phyloP scores from a whole-genome alignment of 2,888 invertebrate genomes.

The Drosophila phalerata region DNA sequence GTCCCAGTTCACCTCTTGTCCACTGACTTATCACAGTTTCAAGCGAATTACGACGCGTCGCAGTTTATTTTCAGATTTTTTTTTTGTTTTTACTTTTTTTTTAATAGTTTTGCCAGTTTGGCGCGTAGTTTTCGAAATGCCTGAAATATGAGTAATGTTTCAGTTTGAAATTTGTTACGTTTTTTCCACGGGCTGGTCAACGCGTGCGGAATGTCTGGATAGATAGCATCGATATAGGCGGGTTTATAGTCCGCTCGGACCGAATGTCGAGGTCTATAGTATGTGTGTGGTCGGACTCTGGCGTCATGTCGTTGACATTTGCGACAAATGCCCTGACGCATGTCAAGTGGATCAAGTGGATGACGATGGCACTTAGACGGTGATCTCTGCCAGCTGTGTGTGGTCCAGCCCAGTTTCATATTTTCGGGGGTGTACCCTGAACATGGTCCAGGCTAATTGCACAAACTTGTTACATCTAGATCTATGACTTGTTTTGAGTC shows the following conservation, averaged over 20 bases:
- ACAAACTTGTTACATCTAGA: constrained; percentile 60
- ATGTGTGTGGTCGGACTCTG: constrained; percentile 69
- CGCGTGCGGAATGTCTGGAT: constrained; percentile 55
- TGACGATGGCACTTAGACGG: constrained; percentile 41
- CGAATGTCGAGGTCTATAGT: not conserved
- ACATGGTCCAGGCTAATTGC: constrained; percentile 67
- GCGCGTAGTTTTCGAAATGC: constrained; percentile 67
- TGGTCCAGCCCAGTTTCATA: constrained; percentile 48
- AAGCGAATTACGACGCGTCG: constrained; percentile 76
- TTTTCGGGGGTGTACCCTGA: constrained; percentile 67
- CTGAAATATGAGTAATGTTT: constrained; percentile 76
- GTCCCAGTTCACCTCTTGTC: constrained; percentile 33
- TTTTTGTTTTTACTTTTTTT: constrained; percentile 19
- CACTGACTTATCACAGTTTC: constrained; percentile 79
- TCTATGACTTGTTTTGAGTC: constrained; percentile 35
- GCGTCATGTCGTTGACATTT: constrained; percentile 81
- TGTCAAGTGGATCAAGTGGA: constrained; percentile 64
- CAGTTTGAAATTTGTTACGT: constrained; percentile 20
- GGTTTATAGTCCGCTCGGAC: constrained; percentile 64
- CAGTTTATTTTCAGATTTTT: constrained; percentile 38
- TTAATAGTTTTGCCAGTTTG: constrained; percentile 77
- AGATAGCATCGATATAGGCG: constrained; percentile 73
- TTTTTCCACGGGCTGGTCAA: too few species aligned
- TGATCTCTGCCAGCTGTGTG: constrained; percentile 48
- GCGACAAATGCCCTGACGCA: constrained; percentile 77